Base-by-base conservation (phyloP, 2,888 invertebrate species). In the Machimus rusticus region DNA sequence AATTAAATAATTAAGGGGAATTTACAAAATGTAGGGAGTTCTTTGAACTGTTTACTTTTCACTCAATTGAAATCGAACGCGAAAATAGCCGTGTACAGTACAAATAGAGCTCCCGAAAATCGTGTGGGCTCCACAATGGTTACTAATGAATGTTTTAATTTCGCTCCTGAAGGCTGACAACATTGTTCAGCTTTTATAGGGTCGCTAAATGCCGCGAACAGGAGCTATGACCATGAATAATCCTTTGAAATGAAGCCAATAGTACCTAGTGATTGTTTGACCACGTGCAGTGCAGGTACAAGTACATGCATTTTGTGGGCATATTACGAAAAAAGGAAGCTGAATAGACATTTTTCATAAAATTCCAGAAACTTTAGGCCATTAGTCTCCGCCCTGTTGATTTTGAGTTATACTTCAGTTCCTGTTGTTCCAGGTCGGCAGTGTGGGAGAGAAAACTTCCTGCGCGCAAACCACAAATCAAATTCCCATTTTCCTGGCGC, bases 381-480 rank as follows among this genome's bases (percentile, higher is more conserved):
- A 78, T 78, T 78, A 78, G 43, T 43, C 78, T 77, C 43, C 28
- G 23, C 43, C 23, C 43, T 78, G 78, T 78, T 37, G 76, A 76
- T 76, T 76, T 76, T 76, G 76, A 76, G 37, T 76, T 78, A 39
- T 43, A 79, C 28, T 79, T 51, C 31, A 23, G 28, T 79, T 79
- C 51, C 51, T 51, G 79, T 79, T 79, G 28, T 79, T 51, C 28
- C 28, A 23, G 16, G 2, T 23, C n/a, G 51, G 55, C 16, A 2
- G 16, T 16, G 6, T 46, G 46, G 55, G 43, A 51, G 51, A 55
- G 79, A 51, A 79, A 51, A 37, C 51, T 79, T 79, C 79, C 51
- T 51, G 79, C 51, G 79, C 23, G 46, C 14, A 79, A 79, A 79
- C 79, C 79, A 51, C 79, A 79, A 79, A 79, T 79, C 79, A 79